Conservation (phyloP, 1,140 invertebrate species). For the Zaprionus gabonicus region DNA sequence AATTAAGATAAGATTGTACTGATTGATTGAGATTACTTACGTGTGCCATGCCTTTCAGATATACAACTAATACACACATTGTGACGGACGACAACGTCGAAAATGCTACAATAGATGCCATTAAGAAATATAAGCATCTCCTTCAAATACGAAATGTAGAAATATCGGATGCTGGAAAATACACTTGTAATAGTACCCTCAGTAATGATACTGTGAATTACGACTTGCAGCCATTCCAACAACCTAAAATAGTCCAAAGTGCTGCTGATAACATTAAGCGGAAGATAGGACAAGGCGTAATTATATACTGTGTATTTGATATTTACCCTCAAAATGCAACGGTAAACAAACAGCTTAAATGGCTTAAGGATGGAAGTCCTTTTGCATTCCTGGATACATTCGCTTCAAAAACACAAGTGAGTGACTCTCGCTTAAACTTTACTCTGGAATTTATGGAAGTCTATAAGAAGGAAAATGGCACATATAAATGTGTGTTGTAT, state of each 20-base stretch:
- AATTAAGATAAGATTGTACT: background rate
- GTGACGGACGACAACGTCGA: conserved; percentile 36
- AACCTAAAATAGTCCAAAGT: conserved; percentile 85
- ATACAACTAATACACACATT: conserved; percentile 31
- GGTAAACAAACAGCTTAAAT: conserved; percentile 84
- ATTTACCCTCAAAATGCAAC: conserved; percentile 86
- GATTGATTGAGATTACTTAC: background rate
- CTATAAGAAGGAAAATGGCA: conserved; percentile 88
- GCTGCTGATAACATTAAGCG: conserved; percentile 84
- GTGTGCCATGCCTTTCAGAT: conserved; percentile 35
- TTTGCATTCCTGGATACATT: conserved; percentile 73
- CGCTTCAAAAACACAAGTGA: conserved; percentile 83
- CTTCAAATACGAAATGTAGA: conserved; percentile 78
- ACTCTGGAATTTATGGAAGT: conserved; percentile 86
- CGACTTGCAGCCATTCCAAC: conserved; percentile 84
- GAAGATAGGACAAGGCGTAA: conserved; percentile 85
- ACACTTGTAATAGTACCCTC: conserved; percentile 84
- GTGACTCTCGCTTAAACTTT: conserved; percentile 86
- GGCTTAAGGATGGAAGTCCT: conserved; percentile 86
- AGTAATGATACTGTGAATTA: conserved; percentile 64
- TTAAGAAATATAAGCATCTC: conserved; percentile 57
- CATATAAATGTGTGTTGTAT: conserved; percentile 86
- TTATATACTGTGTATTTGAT: conserved; percentile 86
- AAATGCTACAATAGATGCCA: conserved; percentile 38
- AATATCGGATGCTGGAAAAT: conserved; percentile 85